A percentile compares a stretch with the other conserved stretches of the same genome.
phyloP scores from a whole-genome alignment of 1,140 invertebrate genomes.

The Drosophila pruinosa region DNA sequence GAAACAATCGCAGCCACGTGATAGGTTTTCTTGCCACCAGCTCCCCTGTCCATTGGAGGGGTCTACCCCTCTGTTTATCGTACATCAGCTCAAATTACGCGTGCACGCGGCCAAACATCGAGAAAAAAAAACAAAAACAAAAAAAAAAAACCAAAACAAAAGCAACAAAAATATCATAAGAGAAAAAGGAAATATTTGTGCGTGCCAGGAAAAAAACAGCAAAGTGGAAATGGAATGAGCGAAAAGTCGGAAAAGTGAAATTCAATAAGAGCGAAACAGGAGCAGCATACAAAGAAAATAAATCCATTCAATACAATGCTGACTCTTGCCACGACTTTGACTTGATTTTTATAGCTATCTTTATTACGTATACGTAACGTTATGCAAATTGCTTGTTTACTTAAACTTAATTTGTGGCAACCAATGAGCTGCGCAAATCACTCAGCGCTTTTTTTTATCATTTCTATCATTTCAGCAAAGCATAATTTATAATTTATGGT shows the following conservation, averaged over 20 bases:
- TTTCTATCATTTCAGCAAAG: background rate
- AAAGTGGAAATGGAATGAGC: background rate
- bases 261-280: constrained; percentile 43
- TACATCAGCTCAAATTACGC: constrained; percentile 76
- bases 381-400: constrained; percentile 69
- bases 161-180: constrained; percentile 22
- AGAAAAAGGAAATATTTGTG: constrained; percentile 52
- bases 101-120: constrained; percentile 39
- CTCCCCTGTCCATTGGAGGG: background rate
- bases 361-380: constrained; percentile 72
- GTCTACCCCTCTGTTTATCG: constrained; percentile 41
- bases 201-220: constrained; percentile 47
- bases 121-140: constrained; percentile 13
- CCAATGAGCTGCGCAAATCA: constrained; percentile 7
- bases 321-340: background rate
- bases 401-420: background rate
- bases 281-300: constrained; percentile 50
- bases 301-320: constrained; percentile 46
- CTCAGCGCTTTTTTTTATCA: constrained; percentile 7
- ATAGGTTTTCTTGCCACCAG: constrained; percentile 31
- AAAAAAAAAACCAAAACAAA: constrained; percentile 13
- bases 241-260: constrained; percentile 19
- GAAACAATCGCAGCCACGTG: constrained; percentile 63
- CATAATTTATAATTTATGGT: constrained; percentile 50
- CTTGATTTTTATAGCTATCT: constrained; percentile 61